Percentiles rank a stretch among this genome's conserved stretches.
These are phyloP conservation scores for human (Homo sapiens) DNA, from an alignment of 2,113 vertebrate species.

Conservation along the genomic window GRCh38 chr3:88401501-88402000, in stretches of 20 bases:
- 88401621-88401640: not conserved
- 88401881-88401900: not conserved
- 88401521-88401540: not conserved
- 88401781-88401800: not conserved
- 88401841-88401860: not conserved
- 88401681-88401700: not conserved
- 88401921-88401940: not conserved
- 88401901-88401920: not conserved
- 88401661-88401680: not conserved
- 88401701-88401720: not conserved
- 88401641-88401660: constrained; percentile 25
- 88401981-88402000: not conserved
- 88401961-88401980: not conserved
- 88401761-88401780: not conserved
- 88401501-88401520: not conserved
- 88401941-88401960: not conserved
- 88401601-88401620: constrained; percentile 8
- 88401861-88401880: not conserved
- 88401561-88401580: not conserved
- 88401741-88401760: not conserved
- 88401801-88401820: not conserved
- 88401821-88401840: not conserved
- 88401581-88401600: not conserved
- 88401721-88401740: not conserved
- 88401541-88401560: not conserved